Evolutionary conservation across 2,888 invertebrate species (phyloP), one percentile per base, ranked within the genome.

Genomic region (Xanthia togata): DNA sequence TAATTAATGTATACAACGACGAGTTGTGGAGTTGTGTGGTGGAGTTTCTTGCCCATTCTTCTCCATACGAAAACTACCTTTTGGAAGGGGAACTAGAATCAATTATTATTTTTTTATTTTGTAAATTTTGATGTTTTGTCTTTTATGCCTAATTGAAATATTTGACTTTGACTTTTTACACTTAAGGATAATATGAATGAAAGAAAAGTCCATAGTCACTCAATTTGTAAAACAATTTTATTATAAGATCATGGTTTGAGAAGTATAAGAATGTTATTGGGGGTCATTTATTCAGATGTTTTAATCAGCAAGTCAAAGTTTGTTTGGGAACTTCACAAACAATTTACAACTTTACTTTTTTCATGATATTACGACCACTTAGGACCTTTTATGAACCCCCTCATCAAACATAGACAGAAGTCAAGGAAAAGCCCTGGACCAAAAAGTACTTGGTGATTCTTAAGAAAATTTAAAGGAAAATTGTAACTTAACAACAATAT

Each of bases 281-380:
- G 26, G 26, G 31, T 12, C 23, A 41, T 20, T 20, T n/a, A 38
- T n/a, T 35, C 6, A 47, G 23, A 69, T 53, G n/a, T 23, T 31
- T 38, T 4, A 12, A 47, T n/a, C 31, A 20, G 38, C 41, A n/a
- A 26, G 14, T 9, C 35, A 57, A 53, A 26, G 35, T 59, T 31
- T 57, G 31, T 68, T 50, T n/a, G 17, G 14, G 1, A 31, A 80
- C 0, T 17, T 23, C 0, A 41, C 4, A 11, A 63, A 38, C 20
- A 50, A 50, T 78, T 67, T 57, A 74, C 9, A 0, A 68, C 41
- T 23, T n/a, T 57, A 73, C 62, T 67, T 23, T 67, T 23, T 67
- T 74, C 41, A 67, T 68, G 0, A 62, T 17, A 47, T 73, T 55
- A 50, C 26, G 38, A 26, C 60, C 31, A 31, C n/a, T 62, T n/a